Base-by-base conservation (phyloP, 2,797 vertebrate species). In the Tadarida brasiliensis region DNA sequence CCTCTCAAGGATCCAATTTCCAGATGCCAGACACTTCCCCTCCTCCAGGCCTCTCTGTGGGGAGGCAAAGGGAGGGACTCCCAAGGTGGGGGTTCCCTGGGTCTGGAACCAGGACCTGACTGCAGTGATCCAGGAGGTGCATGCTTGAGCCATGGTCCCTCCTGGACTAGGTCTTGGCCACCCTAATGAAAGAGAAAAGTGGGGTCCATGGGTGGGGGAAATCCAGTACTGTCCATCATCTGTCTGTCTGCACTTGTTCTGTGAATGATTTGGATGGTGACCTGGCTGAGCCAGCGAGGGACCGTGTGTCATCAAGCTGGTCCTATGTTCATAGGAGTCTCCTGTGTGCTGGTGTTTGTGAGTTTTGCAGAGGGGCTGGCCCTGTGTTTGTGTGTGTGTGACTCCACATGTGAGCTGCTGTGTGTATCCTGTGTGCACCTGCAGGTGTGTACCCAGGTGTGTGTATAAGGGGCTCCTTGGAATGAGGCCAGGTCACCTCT, bases 1-100 rank as follows among this genome's bases (percentile, higher is more conserved):
- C 19, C 28, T 78, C 81, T 39, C 0, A 1, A 2, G 49, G 92
- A 94, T 97, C 93, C 1, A 15, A 17, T 97, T 97, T 96, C 97
- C 88, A 96, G 90, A 68, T 0, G n/a, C 94, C 94, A 97, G 97
- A 98, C 96, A 51, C 39, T 49, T 80, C 49, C 94, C 91, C 92
- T 95, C 92, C 94, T 82, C 92, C 77, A 68, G 87, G n/a, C 63
- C 57, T 82, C 70, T 86, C 84, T 11, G 2, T 22, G 47, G 49
- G 92, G 80, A 94, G 22, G 19, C 2, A 26, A 20, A 1, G 26
- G 77, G 51, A 22, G 74, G 74, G 24, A 20, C 90, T 78, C 56
- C 88, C 0, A 3, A 33, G 71, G 44, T 15, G 30, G 78, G 93
- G 81, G 26, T 76, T 96, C 90, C 96, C 94, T n/a, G 4, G 71